A percentile compares a stretch with the other conserved stretches of the same genome.
These are phyloP conservation scores for Channa maculata DNA, from an alignment of 2,113 vertebrate genomes.

Conservation along the genomic window DNA sequence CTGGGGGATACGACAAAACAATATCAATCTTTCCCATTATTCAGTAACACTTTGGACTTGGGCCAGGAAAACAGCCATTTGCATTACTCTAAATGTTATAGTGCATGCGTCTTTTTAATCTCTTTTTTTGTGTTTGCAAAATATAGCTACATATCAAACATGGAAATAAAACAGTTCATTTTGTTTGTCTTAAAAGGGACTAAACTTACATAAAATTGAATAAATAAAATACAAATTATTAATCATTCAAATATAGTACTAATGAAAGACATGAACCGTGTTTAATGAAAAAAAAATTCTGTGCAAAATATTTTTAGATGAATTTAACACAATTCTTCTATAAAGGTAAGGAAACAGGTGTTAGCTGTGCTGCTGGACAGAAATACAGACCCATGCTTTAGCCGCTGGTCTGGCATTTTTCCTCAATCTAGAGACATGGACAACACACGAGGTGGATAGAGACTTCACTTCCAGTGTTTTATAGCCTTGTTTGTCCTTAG, in stretches of 20 bases:
- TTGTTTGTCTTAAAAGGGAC: too few relatives aligned
- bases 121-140: background rate
- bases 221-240: constrained; percentile 1
- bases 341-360: too few relatives aligned
- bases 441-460: background rate
- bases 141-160: background rate
- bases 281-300: background rate
- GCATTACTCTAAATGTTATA: background rate
- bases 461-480: background rate
- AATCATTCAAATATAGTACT: background rate
- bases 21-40: constrained; percentile 33
- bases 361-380: background rate
- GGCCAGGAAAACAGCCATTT: constrained; percentile 7
- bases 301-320: too few relatives aligned
- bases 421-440: background rate
- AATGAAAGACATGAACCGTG: background rate
- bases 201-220: background rate
- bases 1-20: constrained; percentile 28
- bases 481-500: rapidly evolving
- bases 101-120: too few relatives aligned
- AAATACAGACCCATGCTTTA: background rate
- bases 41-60: constrained; percentile 11
- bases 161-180: too few relatives aligned
- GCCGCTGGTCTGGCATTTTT: background rate
- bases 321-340: too few relatives aligned